These are phyloP conservation scores for Loris lydekkerianus DNA, from an alignment of 2,797 vertebrate genomes.

Conservation along the genomic window DNA sequence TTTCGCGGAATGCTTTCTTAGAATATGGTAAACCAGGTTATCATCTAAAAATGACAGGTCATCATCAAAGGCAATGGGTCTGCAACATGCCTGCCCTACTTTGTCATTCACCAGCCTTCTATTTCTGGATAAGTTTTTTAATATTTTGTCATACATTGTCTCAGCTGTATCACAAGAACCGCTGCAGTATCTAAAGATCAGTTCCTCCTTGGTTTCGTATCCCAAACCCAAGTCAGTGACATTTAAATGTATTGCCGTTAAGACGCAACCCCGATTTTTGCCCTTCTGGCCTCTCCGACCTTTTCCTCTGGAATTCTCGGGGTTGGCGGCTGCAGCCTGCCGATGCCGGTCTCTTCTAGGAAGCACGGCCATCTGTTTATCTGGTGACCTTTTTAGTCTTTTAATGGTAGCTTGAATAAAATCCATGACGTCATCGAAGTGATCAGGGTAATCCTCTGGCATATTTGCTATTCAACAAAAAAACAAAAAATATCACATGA, in stretches of 20 bases:
- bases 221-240: conserved; percentile 98
- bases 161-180: conserved; percentile 96
- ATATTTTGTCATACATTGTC: conserved; percentile 98
- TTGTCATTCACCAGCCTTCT: conserved; percentile 96
- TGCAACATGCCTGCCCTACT: conserved; percentile 95
- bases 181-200: conserved; percentile 98
- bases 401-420: conserved; percentile 98
- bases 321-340: conserved; percentile 89
- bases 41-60: conserved; percentile 98
- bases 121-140: conserved; percentile 97
- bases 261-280: conserved; percentile 94
- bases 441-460: conserved; percentile 93
- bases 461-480: conserved; percentile 91
- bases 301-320: conserved; percentile 88
- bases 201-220: conserved; percentile 98
- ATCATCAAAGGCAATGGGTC: conserved; percentile 96
- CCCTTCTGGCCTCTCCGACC: conserved; percentile 89
- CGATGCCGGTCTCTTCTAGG: conserved; percentile 91
- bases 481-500: conserved; percentile 81
- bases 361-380: conserved; percentile 88
- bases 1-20: conserved; percentile 98
- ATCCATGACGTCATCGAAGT: conserved; percentile 97
- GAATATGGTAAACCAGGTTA: conserved; percentile 96
- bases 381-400: conserved; percentile 94
- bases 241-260: conserved; percentile 97